Conservation (phyloP, 1,140 invertebrate genomes). For the Ceratina australensis region DNA sequence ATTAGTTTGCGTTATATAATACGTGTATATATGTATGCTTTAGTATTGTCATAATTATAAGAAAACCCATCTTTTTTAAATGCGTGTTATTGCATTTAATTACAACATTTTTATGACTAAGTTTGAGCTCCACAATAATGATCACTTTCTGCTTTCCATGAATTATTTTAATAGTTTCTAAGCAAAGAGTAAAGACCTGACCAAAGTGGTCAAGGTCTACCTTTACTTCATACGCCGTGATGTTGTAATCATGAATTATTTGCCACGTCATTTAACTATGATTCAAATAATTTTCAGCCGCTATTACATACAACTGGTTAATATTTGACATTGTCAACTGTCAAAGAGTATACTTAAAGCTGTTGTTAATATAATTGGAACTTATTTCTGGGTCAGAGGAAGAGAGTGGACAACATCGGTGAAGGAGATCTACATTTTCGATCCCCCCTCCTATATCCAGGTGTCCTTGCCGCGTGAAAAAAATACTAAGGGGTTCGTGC, state of each 20-base stretch:
- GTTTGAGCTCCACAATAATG: not conserved
- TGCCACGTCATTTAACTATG: not conserved
- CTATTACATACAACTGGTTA: not conserved
- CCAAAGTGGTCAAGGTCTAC: not conserved
- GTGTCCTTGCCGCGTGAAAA: slow-evolving; percentile 27
- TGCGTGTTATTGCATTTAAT: no score
- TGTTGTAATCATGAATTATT: not conserved
- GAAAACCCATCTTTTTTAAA: no score
- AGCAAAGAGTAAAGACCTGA: not conserved
- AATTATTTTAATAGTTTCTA: slow-evolving; percentile 6
- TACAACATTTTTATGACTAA: not conserved
- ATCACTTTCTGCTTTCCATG: not conserved
- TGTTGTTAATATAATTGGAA: not conserved
- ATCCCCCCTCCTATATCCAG: slow-evolving; percentile 20
- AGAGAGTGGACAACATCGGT: not conserved
- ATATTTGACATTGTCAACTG: not conserved
- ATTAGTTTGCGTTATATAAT: no score
- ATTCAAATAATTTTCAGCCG: not conserved
- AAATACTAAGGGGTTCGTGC: no score
- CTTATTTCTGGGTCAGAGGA: not conserved
- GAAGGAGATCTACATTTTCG: slow-evolving; percentile 38
- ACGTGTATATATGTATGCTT: no score
- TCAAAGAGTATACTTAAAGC: not conserved
- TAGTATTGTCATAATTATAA: no score
- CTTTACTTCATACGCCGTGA: not conserved